Percentiles rank a stretch among this genome's conserved stretches.
Evolutionary conservation across 2,888 invertebrate species (phyloP).

Genomic region (Sceliomorpha sp.): DNA sequence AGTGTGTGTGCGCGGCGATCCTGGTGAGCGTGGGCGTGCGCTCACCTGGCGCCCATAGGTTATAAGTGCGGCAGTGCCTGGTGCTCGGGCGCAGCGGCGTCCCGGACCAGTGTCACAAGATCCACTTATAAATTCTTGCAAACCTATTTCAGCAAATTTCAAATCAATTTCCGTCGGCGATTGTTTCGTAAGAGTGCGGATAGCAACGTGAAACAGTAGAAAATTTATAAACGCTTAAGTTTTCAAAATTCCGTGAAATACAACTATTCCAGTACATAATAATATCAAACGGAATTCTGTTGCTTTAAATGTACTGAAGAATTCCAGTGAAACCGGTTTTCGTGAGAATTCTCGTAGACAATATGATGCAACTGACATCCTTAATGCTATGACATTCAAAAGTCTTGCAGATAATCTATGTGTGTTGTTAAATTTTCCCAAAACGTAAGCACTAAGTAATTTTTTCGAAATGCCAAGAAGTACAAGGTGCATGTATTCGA

Average conservation of each 20-base stretch:
- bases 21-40: too few species aligned
- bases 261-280: constrained; percentile 60
- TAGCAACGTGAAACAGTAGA: constrained; percentile 55
- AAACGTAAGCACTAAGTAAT: background rate
- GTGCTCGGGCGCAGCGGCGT: too few species aligned
- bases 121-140: too few species aligned
- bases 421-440: constrained; percentile 9
- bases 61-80: too few species aligned
- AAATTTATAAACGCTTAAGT: constrained; percentile 56
- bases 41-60: too few species aligned
- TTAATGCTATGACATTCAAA: constrained; percentile 7
- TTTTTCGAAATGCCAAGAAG: constrained; percentile 20
- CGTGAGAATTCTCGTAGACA: constrained; percentile 31
- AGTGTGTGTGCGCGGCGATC: too few species aligned
- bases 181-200: constrained; percentile 53
- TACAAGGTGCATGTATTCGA: constrained; percentile 30
- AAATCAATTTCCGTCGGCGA: constrained; percentile 20
- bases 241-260: constrained; percentile 54
- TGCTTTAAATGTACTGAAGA: constrained; percentile 58
- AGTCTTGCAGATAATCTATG: constrained; percentile 4
- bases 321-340: background rate
- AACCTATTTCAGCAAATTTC: constrained; percentile 20
- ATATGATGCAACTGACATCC: constrained; percentile 1
- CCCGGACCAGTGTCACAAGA: too few species aligned
- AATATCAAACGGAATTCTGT: constrained; percentile 61